These are phyloP conservation scores for Temnothorax curvispinosus DNA, from an alignment of 1,140 invertebrate genomes.

Conservation along the genomic window DNA sequence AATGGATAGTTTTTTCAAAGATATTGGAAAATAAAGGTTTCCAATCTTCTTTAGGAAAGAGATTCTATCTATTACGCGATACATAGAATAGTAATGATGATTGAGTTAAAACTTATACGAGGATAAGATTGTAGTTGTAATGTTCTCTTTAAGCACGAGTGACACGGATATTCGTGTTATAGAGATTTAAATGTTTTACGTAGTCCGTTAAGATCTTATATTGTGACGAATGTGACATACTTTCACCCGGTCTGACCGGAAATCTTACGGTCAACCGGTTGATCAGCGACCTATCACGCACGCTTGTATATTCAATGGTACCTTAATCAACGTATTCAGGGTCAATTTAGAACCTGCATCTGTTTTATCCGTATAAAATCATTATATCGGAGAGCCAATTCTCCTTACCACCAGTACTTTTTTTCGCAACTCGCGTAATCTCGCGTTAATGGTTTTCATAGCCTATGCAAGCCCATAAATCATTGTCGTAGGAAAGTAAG, in stretches of 20 bases:
- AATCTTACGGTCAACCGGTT: constrained; percentile 29
- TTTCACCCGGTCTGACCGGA: constrained; percentile 62
- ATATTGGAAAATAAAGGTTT: not conserved
- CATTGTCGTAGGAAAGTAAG: constrained; percentile 51
- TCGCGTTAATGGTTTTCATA: constrained; percentile 35
- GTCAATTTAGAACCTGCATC: constrained; percentile 28
- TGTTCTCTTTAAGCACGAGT: constrained; percentile 33
- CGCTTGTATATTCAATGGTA: constrained; percentile 20
- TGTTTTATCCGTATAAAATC: not conserved
- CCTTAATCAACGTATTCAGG: constrained; percentile 30
- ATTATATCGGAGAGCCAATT: not conserved
- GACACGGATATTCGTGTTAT: constrained; percentile 58
- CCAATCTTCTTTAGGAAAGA: not conserved
- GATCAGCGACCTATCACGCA: constrained; percentile 60
- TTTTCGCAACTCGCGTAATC: constrained; percentile 12
- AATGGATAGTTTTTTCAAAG: not conserved
- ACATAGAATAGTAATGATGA: not conserved
- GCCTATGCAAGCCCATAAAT: constrained; percentile 49
- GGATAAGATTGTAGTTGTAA: not conserved
- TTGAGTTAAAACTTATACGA: not conserved
- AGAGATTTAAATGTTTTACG: constrained; percentile 68
- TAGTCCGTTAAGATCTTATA: constrained; percentile 53
- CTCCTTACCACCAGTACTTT: not conserved
- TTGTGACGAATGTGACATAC: constrained; percentile 67
- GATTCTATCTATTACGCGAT: not conserved